Base-by-base conservation (phyloP, 2,888 invertebrate species). In the Drosophila anomalata region DNA sequence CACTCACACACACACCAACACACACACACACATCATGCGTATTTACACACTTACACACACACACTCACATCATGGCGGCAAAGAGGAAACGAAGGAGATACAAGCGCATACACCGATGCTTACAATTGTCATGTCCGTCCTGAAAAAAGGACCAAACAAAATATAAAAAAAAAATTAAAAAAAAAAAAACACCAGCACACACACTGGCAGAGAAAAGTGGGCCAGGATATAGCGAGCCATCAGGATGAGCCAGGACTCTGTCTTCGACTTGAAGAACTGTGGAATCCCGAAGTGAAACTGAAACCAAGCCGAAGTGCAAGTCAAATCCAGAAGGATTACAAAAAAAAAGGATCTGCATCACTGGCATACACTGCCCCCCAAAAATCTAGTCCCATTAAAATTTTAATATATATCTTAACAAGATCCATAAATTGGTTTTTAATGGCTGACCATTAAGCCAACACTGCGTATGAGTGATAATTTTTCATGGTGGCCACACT, bases 41-140 rank as follows among this genome's bases (percentile, higher is more conserved):
- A 61, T 61, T 54, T 50, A 46, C 17, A 63, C 39, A 52, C 68
- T 56, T 20, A 53, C 46, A 51, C 53, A 58, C 61, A 59, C 36
- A 69, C 22, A 46, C 17, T 58, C 63, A 57, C 58, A 56, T 54
- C 39, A 44, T 26, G 36, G 22, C 22, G 50, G 29, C 31, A 36
- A 33, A 56, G 50, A 42, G 26, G 9, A 42, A 39, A 39, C 36
- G 36, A 22, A 59, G 24, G 69, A 69, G 67, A 69, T 60, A 71
- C 71, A 65, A 65, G 55, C 53, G 41, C 71, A 70, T 48, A 68
- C 68, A 68, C 50, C 41, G 65, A 47, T 31, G 72, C 69, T 46
- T 51, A 70, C 69, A 72, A 66, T 75, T 75, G 48, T 78, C 69
- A 73, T 76, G 76, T 48, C 44, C 53, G 58, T 41, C 24, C 58